Base-by-base conservation (phyloP, 2,113 vertebrate genomes). In the Varanus komodoensis region DNA sequence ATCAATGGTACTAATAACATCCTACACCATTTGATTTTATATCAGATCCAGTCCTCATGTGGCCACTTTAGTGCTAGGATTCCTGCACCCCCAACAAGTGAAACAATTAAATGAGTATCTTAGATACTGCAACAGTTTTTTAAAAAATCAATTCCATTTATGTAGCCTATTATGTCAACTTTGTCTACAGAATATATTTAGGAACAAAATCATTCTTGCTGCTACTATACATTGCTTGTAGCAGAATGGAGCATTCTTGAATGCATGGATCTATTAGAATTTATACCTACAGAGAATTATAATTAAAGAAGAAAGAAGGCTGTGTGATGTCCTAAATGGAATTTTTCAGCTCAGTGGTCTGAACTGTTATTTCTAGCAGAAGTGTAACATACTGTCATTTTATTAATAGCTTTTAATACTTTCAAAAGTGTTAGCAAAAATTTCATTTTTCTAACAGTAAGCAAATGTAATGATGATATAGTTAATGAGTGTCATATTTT, bases 191-290 rank as follows among this genome's bases (percentile, higher is more conserved):
- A 90, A 82, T 89, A 88, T 88, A 94, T 67, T 90, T 32, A 14
- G 50, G 14, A 1, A 19, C 17, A 82, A 91, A 90, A 87, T 89
- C 38, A 73, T 64, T 82, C 71, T 50, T 74, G 64, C 71, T 9
- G 82, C 93, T 93, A 78, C 91, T 82, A 64, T 92, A 84, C 82
- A 61, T 89, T 93, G 84, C 91, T 89, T 82, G 80, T 92, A 93
- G 88, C 64, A 84, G 50, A 52, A 87, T 87, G 27, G 54, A 92
- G 34, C 25, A 92, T 67, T 38, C 6, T 75, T 61, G 91, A 68
- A 54, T 84, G 29, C 83, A 44, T 93, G 84, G 92, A 94, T 88
- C 67, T 87, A 82, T 91, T 93, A 79, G 52, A 90, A 87, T 91
- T 87, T 90, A 90, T 91, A 94, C 88, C 86, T 84, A 21, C 69